Conservation (phyloP, 2,797 vertebrate genomes). For the Lates japonicus region DNA sequence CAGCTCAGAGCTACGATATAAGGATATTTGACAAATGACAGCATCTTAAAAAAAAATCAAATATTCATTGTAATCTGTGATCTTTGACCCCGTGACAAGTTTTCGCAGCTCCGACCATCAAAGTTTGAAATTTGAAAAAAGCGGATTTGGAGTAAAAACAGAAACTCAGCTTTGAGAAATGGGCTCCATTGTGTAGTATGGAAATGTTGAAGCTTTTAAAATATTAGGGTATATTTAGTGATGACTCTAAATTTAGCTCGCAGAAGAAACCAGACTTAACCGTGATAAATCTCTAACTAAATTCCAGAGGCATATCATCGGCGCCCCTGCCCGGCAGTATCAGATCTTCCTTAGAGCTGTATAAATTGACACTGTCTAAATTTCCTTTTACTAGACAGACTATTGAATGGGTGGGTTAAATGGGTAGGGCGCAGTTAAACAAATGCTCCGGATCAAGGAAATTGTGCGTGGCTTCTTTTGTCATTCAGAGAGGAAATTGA, state of each 20-base stretch:
- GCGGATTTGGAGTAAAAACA: constrained; percentile 1
- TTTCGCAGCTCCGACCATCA: constrained; percentile 53
- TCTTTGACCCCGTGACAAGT: constrained; percentile 75
- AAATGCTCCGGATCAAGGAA: constrained; percentile 85
- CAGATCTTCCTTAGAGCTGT: constrained; percentile 73
- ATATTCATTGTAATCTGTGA: constrained; percentile 83
- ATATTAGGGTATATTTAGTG: constrained; percentile 61
- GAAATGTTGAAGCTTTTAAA: constrained; percentile 27
- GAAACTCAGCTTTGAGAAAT: constrained; percentile 6
- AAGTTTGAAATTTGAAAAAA: constrained; percentile 55
- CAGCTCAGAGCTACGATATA: constrained; percentile 68
- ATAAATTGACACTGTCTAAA: constrained; percentile 85
- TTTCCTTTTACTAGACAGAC: constrained; percentile 80
- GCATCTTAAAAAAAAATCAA: constrained; percentile 65
- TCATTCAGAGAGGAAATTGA: constrained; percentile 84
- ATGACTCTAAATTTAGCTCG: constrained; percentile 55
- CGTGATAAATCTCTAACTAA: constrained; percentile 49
- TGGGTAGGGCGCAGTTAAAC: constrained; percentile 83
- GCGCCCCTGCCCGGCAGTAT: constrained; percentile 59
- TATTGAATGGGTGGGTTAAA: constrained; percentile 83
- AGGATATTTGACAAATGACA: constrained; percentile 80
- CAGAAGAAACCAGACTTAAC: constrained; percentile 41
- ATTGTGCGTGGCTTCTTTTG: constrained; percentile 85
- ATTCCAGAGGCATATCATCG: constrained; percentile 64
- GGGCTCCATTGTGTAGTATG: neutral